phyloP scores from a whole-genome alignment of 2,113 vertebrate genomes.

The Bolborhynchus lineola region DNA sequence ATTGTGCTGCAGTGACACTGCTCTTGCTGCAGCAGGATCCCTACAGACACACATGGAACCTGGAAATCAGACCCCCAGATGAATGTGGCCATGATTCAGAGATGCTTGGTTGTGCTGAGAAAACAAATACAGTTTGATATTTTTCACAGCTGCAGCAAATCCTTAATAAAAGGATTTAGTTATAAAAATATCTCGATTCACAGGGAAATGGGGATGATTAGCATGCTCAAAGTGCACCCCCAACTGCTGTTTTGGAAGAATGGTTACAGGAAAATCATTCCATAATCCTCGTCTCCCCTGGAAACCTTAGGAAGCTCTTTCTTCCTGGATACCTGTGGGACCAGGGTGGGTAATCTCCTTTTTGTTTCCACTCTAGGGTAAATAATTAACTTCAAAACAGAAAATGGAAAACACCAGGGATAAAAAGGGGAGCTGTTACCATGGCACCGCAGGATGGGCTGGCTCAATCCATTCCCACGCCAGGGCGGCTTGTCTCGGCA shows the following conservation, averaged over 20 bases:
- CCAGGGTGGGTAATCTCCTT: background rate
- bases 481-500: background rate
- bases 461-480: background rate
- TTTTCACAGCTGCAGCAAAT: background rate
- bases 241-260: rapidly evolving
- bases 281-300: background rate
- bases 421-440: background rate
- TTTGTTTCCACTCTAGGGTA: background rate
- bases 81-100: rapidly evolving
- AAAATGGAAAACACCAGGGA: background rate
- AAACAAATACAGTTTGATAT: background rate
- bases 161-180: background rate
- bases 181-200: rapidly evolving
- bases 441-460: background rate
- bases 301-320: background rate
- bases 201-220: background rate
- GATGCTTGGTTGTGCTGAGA: background rate
- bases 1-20: background rate
- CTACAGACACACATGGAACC: rapidly evolving
- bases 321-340: background rate
- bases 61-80: rapidly evolving
- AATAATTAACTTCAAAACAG: background rate
- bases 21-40: background rate
- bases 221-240: background rate
- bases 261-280: background rate